Percentiles rank a stretch among this genome's conserved stretches.
Conservation (phyloP, 2,888 invertebrate genomes). For the Pardosa pseudoannulata region DNA sequence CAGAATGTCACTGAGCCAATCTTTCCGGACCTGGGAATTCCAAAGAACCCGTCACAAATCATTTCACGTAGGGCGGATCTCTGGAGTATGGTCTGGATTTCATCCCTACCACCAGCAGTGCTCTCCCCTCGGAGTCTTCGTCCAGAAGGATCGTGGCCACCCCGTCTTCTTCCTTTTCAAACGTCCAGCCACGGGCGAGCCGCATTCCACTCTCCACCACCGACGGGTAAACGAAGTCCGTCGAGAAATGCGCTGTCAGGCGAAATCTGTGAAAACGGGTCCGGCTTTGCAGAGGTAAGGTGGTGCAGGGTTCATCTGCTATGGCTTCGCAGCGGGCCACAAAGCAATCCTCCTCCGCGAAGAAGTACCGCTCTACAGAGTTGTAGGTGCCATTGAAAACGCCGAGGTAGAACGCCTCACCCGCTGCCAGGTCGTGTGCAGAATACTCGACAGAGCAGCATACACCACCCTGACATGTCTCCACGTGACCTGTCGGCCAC, state of each 20-base stretch:
- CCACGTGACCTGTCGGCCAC: not conserved
- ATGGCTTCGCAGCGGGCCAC: slow-evolving; percentile 19
- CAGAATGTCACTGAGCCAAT: too few relatives aligned
- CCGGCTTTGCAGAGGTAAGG: not conserved
- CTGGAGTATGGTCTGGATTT: slow-evolving; percentile 33
- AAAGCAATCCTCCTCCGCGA: slow-evolving; percentile 40
- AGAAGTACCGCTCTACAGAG: not conserved
- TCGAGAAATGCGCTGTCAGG: slow-evolving; percentile 26
- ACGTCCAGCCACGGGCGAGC: slow-evolving; percentile 13
- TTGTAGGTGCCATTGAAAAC: slow-evolving; percentile 43
- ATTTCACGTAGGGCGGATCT: slow-evolving; percentile 51
- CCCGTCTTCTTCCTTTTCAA: too few relatives aligned
- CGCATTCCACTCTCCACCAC: slow-evolving; percentile 19
- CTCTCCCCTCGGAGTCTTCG: not conserved
- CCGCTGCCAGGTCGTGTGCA: slow-evolving; percentile 8
- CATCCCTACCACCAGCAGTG: slow-evolving; percentile 21
- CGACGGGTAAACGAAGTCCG: slow-evolving; percentile 29
- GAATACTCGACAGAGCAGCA: slow-evolving; percentile 71
- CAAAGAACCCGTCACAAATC: too few relatives aligned
- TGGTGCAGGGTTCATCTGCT: not conserved
- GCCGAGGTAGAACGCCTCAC: slow-evolving; percentile 27
- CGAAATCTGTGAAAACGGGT: slow-evolving; percentile 31
- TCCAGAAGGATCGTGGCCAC: not conserved
- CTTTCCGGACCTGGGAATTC: too few relatives aligned
- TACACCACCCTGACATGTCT: slow-evolving; percentile 55